Base-by-base conservation (phyloP, 2,113 vertebrate genomes). In the Carlito syrichta region DNA sequence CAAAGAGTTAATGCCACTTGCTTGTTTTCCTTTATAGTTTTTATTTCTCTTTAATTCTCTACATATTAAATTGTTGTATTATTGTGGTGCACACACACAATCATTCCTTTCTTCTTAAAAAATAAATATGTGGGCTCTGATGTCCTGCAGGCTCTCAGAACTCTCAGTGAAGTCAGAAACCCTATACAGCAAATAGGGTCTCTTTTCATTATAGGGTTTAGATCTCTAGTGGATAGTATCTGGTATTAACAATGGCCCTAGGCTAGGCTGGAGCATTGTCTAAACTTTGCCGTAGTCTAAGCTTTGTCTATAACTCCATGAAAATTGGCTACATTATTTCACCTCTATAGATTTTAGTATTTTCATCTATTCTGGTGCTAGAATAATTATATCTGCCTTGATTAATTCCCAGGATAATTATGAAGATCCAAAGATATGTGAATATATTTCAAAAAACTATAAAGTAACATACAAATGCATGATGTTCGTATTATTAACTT, bases 321-420 rank as follows among this genome's bases (percentile, higher is more conserved):
- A 63, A 87, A 94, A 17, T 52, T 77, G 73, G n/a, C 63, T 30
- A 68, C n/a, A 54, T 86, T 92, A 82, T 87, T 82, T 96, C 45
- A 82, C 77, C 63, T 97, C 63, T 91, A 16, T 85, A 94, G 66
- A 95, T 95, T 97, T 95, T 52, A 78, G 52, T 87, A 62, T 92
- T 96, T 96, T 94, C 48, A 79, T 94, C 94, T 82, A 54, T n/a
- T n/a, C n/a, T 63, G 62, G 48, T 38, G 40, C 81, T 96, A 87
- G 93, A 97, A 96, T 98, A 98, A 96, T 97, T 95, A 73, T 90
- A 87, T 96, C 77, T 88, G 77, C 60, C 91, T 97, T 98, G 94
- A 98, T 97, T 96, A 95, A 98, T 79, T 97, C 97, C 85, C 89
- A 95, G 79, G 63, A 48, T 97, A 95, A 71, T 94, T 95, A 50